Evolutionary conservation across 2,797 vertebrate species (phyloP).

Genomic region (Balearica regulorum): DNA sequence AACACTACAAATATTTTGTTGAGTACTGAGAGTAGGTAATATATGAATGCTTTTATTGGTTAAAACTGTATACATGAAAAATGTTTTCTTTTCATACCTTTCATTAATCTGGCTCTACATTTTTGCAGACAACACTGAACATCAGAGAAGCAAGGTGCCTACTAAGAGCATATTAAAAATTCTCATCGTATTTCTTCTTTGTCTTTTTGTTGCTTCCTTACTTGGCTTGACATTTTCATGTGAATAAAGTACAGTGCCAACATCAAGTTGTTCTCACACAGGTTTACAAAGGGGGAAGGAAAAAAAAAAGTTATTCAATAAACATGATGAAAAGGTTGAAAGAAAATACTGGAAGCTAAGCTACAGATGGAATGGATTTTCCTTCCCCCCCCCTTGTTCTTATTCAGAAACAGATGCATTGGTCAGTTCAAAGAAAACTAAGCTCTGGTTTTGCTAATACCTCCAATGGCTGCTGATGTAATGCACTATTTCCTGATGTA

Average conservation of each 20-base stretch:
- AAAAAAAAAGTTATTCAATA: constrained; percentile 7
- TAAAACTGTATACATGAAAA: neutral
- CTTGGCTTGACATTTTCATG: constrained; percentile 59
- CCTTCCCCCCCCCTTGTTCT: neutral
- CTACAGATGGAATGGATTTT: neutral
- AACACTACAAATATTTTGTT: neutral
- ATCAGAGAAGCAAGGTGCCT: constrained; percentile 31
- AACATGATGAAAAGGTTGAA: constrained; percentile 4
- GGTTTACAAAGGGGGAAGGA: neutral
- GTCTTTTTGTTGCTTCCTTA: constrained; percentile 54
- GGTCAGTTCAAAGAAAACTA: neutral
- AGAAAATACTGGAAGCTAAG: constrained; percentile 19
- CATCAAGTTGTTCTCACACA: constrained; percentile 13
- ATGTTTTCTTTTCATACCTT: neutral
- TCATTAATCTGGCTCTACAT: constrained; percentile 30
- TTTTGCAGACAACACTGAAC: constrained; percentile 32
- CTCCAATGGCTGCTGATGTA: neutral
- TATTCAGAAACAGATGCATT: neutral
- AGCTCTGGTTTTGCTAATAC: neutral
- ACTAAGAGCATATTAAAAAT: constrained; percentile 51
- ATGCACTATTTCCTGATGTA: neutral
- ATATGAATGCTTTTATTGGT: neutral
- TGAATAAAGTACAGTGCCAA: constrained; percentile 40
- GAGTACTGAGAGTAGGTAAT: neutral
- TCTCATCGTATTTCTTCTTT: constrained; percentile 43